Evolutionary conservation across 1,140 invertebrate genomes (phyloP).

Genomic region (Formica exsecta): DNA sequence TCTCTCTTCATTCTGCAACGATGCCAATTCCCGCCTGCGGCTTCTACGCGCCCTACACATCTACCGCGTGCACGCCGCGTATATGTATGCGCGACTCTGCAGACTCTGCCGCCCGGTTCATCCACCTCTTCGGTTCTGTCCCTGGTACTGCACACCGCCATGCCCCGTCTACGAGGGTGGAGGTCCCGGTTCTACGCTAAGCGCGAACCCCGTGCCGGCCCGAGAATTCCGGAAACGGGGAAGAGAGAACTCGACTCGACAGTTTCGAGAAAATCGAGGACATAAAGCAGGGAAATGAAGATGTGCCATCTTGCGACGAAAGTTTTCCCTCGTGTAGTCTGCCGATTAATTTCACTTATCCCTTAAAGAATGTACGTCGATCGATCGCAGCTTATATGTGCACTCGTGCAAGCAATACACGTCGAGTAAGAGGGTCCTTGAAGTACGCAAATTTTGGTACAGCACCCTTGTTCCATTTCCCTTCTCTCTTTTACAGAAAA

Average conservation of each 20-base stretch:
- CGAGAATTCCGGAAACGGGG: constrained; percentile 62
- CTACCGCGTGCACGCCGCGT: constrained; percentile 37
- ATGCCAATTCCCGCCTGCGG: constrained; percentile 59
- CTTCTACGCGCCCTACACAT: constrained; percentile 37
- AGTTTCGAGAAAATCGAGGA: constrained; percentile 37
- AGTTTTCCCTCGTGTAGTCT: neutral
- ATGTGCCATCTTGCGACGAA: neutral
- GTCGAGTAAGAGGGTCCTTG: neutral
- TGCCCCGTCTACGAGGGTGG: constrained; percentile 76
- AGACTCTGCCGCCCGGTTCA: constrained; percentile 83
- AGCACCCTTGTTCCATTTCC: neutral
- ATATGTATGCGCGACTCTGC: constrained; percentile 68
- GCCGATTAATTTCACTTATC: constrained; percentile 25
- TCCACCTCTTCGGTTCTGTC: constrained; percentile 84
- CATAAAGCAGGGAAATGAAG: constrained; percentile 1
- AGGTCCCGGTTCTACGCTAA: constrained; percentile 61
- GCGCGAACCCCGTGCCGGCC: constrained; percentile 69
- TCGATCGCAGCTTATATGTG: constrained; percentile 28
- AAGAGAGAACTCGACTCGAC: constrained; percentile 22
- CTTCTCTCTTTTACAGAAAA: neutral
- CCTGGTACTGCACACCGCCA: constrained; percentile 78
- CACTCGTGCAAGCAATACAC: constrained; percentile 14
- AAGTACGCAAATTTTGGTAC: neutral
- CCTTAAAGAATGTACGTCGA: constrained; percentile 44
- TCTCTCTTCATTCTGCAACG: constrained; percentile 22